Evolutionary conservation across 2,113 vertebrate species (phyloP), one percentile per base, ranked within the genome.

Genomic region (Megaceryle torquata): DNA sequence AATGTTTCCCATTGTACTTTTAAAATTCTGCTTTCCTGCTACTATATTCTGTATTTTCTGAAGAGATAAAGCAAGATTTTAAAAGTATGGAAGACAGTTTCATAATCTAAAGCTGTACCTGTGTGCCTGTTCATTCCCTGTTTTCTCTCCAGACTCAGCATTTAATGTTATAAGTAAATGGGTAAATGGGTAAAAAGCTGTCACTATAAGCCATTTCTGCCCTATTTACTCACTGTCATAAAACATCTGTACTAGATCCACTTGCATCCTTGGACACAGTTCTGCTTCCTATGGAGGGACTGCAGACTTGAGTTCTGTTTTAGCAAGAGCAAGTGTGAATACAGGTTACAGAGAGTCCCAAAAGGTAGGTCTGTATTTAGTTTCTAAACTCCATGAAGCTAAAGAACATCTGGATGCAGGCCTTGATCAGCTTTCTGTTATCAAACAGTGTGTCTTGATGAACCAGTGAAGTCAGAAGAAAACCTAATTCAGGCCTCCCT

Each of bases 391-490:
- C 35, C n/a, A 16, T 10, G 44, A 76, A 84, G 63, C 31, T 75
- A n/a, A 92, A 82, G 26, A 76, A 17, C 21, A 56, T 29, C 72
- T 84, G 69, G 56, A 74, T 3, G 1, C 53, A 69, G 71, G 82
- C n/a, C 70, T 86, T 74, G 74, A 60, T 61, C 63, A 29, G 77
- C 70, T 79, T 43, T 75, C 39, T 84, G 15, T 51, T 89, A 21
- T 18, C 53, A 83, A 82, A 79, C 43, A 68, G 53, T 7, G 19
- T 1, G 13, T 64, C 76, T 56, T 59, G 44, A 48, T 69, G 48
- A 89, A 82, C 69, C 35, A 46, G 75, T 69, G 57, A 88, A 91
- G 77, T 82, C 83, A 91, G 75, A 44, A 95, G 57, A 95, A 95
- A 92, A 85, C 21, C 53, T 69, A 53, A 61, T 65, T 84, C 81